Base-by-base conservation (phyloP, 2,888 invertebrate species). In the Caenorhabditis doughertyi region DNA sequence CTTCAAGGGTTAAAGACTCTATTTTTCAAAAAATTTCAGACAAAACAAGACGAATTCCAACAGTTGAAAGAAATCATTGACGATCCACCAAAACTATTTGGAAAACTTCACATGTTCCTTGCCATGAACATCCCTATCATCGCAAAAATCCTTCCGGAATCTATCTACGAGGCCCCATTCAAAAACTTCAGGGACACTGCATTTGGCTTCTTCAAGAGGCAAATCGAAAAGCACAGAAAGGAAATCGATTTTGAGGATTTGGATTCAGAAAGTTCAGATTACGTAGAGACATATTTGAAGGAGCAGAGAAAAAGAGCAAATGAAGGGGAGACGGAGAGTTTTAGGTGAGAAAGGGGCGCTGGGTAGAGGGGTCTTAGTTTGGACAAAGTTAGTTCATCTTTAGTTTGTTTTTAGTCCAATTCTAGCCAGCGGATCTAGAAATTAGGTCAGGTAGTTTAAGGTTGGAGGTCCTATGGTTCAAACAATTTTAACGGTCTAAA, bases 241-340 rank as follows among this genome's bases (percentile, higher is more conserved):
- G 42, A 83, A 2, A 68, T 85, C 9, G 79, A 83, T 27, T 73
- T 83, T n/a, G 60, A 35, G 32, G 79, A 47, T 55, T 21, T 55
- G 29, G 56, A 64, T 11, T 18, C 32, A 13, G 80, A 80, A 4
- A 65, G 56, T 18, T 60, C 70, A 8, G 85, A 85, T 64, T 85
- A 62, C 56, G 82, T 82, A 0, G 85, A 85, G 44, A 68, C 73
- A 8, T 85, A 71, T 71, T 44, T 84, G 51, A 84, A 79, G 23
- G 85, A 84, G 55, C 73, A 82, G 76, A 83, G 58, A 56, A 67
- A 72, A n/a, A 25, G 84, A 25, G 64, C 76, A 27, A 55, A 39
- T 0, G 65, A 74, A 9, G 83, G 81, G 11, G 83, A 85, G 18
- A 29, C 21, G n/a, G 81, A 65, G 27, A 35, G 49, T 11, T 76